Percentiles rank a stretch among this genome's conserved stretches.
Evolutionary conservation across 2,888 invertebrate genomes (phyloP).

Genomic region (Clanis bilineata): DNA sequence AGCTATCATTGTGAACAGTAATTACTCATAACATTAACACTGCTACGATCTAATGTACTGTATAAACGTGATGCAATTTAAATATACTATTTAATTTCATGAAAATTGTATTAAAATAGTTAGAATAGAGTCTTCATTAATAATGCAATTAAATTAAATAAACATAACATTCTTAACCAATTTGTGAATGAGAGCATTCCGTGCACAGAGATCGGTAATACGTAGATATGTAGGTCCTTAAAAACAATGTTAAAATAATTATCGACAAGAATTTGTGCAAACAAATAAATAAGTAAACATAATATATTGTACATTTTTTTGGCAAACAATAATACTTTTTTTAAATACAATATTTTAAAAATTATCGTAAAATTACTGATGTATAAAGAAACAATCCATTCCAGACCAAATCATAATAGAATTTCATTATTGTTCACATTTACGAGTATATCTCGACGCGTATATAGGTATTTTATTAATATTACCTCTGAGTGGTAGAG

Average conservation of each 20-base stretch:
- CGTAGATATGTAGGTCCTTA: neutral
- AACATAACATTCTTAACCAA: neutral
- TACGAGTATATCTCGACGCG: too few species aligned
- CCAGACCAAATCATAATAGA: neutral
- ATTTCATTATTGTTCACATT: too few species aligned
- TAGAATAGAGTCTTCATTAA: too few species aligned
- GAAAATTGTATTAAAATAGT: too few species aligned
- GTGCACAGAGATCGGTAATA: neutral
- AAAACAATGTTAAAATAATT: slow-evolving; percentile 10
- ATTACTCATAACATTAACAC: neutral
- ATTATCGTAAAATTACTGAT: neutral
- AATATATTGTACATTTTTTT: slow-evolving; percentile 29
- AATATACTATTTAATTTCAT: neutral
- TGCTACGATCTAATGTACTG: neutral
- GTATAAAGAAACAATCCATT: neutral
- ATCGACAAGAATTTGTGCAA: slow-evolving; percentile 36
- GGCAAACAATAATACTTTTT: slow-evolving; percentile 45
- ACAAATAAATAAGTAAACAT: slow-evolving; percentile 26
- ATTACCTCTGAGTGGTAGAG: too few species aligned
- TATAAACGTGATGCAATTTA: neutral
- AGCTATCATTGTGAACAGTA: neutral
- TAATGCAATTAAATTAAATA: neutral
- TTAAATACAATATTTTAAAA: neutral
- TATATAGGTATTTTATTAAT: too few species aligned
- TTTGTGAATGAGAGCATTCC: too few species aligned